Conservation (phyloP, 2,113 vertebrate species). For the Atherinomorus stipes region DNA sequence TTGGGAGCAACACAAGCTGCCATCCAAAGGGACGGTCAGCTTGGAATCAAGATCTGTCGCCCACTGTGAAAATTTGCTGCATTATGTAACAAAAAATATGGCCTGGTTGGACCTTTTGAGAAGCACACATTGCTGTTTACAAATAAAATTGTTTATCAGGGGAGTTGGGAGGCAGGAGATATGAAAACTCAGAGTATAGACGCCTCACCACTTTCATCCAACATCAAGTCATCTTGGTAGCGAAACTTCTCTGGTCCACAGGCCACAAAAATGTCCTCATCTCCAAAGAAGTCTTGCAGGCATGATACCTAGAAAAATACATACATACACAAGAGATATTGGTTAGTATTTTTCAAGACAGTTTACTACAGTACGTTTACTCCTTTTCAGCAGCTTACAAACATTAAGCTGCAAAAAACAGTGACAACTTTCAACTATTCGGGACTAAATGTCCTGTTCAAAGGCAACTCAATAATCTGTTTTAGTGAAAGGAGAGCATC, state of each 20-base stretch:
- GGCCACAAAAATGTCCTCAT: slow-evolving; percentile 96
- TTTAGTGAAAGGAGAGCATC: not conserved
- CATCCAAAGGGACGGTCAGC: too few relatives aligned
- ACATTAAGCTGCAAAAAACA: not conserved
- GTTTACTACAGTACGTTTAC: not conserved
- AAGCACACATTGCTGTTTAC: too few relatives aligned
- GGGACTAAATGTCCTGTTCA: not conserved
- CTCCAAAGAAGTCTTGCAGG: slow-evolving; percentile 97
- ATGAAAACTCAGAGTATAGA: slow-evolving; percentile 10
- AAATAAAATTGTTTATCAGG: not conserved
- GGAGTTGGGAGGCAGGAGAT: not conserved
- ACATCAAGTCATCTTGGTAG: slow-evolving; percentile 96
- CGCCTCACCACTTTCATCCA: slow-evolving; percentile 93
- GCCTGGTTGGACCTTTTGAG: too few relatives aligned
- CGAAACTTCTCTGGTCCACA: slow-evolving; percentile 97
- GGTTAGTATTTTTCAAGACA: not conserved
- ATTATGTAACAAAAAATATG: too few relatives aligned
- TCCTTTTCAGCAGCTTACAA: not conserved
- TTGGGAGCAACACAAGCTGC: too few relatives aligned
- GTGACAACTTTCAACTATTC: not conserved
- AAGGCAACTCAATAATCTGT: not conserved
- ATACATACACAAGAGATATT: not conserved
- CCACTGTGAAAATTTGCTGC: too few relatives aligned
- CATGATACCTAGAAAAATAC: slow-evolving; percentile 87
- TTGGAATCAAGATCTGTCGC: too few relatives aligned